phyloP scores from a whole-genome alignment of 23 tunicate genomes.

The Ascidia mentula region DNA sequence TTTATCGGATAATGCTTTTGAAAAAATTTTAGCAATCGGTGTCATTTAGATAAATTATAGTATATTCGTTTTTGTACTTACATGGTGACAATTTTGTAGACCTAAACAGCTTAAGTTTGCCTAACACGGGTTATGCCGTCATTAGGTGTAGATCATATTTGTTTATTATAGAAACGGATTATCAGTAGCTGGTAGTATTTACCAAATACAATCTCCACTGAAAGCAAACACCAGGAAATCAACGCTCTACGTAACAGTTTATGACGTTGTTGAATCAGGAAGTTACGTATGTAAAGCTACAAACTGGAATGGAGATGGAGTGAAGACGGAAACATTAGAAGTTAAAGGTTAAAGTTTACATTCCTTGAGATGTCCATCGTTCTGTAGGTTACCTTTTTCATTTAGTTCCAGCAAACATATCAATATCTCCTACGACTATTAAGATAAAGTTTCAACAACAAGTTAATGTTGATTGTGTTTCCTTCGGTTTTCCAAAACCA shows the following conservation, averaged over 20 bases:
- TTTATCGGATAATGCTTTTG: too few species aligned
- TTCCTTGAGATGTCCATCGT: not conserved
- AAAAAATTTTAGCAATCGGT: too few species aligned
- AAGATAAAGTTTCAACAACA: not conserved
- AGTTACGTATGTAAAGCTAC: not conserved
- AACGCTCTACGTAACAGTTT: not conserved
- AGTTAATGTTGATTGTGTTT: not conserved
- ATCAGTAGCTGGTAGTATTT: too few species aligned
- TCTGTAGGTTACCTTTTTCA: too few species aligned
- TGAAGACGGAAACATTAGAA: not conserved
- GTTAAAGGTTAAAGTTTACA: not conserved
- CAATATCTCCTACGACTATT: not conserved
- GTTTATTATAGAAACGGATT: too few species aligned
- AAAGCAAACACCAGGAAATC: not conserved
- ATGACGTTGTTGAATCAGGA: not conserved
- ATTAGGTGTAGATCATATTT: too few species aligned
- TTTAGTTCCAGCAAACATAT: not conserved
- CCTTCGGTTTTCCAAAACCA: not conserved
- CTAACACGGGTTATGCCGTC: too few species aligned
- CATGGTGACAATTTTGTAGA: too few species aligned
- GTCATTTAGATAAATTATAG: too few species aligned
- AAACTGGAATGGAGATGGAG: not conserved
- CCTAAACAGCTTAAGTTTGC: too few species aligned
- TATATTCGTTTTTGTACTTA: too few species aligned
- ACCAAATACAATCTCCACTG: too few species aligned